phyloP scores from a whole-genome alignment of 2,113 vertebrate genomes.

The Pollachius pollachius region DNA sequence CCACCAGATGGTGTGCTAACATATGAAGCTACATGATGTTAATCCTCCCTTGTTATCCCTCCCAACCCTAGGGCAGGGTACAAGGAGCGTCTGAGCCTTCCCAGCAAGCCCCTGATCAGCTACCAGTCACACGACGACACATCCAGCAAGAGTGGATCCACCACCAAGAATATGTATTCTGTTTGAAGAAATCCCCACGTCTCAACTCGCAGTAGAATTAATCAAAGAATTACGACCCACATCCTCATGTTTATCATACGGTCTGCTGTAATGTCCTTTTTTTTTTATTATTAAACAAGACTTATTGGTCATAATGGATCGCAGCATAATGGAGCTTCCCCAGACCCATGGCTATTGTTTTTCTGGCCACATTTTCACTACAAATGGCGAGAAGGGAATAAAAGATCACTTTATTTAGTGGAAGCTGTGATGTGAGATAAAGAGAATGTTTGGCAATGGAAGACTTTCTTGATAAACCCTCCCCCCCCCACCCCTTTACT shows the following conservation, averaged over 20 bases:
- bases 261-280: constrained; percentile 75
- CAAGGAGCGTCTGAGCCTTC: constrained; percentile 77
- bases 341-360: constrained; percentile 11
- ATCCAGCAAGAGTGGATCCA: constrained; percentile 83
- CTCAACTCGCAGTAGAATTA: constrained; percentile 74
- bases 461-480: too few relatives aligned
- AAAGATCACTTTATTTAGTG: constrained; percentile 10
- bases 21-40: not conserved
- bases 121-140: constrained; percentile 84
- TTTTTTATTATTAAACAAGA: constrained; percentile 56
- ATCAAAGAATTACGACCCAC: constrained; percentile 67
- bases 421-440: constrained; percentile 40
- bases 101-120: constrained; percentile 73
- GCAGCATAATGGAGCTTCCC: constrained; percentile 17
- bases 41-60: not conserved
- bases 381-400: not conserved
- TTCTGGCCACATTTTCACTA: constrained; percentile 5
- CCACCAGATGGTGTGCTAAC: constrained; percentile 43
- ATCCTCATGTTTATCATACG: constrained; percentile 68
- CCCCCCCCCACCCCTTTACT: constrained; percentile 7
- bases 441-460: constrained; percentile 21
- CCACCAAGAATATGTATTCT: constrained; percentile 82
- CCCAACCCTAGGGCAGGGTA: constrained; percentile 69
- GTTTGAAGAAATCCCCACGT: constrained; percentile 67
- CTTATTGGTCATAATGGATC: constrained; percentile 46